Evolutionary conservation across 2,113 vertebrate species (phyloP).

Genomic region (Falcunculus frontatus): DNA sequence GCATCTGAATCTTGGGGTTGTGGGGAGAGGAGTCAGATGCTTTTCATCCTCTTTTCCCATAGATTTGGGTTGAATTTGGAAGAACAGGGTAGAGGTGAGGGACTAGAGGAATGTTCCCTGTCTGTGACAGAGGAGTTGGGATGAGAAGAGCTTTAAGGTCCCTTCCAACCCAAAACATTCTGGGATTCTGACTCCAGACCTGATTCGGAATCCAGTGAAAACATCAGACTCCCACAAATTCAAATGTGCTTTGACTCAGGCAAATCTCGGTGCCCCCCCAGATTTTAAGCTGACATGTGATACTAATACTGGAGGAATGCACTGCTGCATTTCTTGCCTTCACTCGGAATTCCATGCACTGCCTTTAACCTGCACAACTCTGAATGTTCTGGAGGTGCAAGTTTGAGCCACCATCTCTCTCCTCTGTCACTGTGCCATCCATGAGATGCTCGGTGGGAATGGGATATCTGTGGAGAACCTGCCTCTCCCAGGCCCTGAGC

Average conservation of each 20-base stretch:
- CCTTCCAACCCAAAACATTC: neutral
- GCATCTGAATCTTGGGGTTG: neutral
- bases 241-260: neutral
- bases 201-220: neutral
- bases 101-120: neutral
- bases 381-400: neutral
- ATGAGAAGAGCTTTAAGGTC: neutral
- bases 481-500: neutral
- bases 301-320: neutral
- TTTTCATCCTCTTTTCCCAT: neutral
- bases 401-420: neutral
- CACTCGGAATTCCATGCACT: neutral
- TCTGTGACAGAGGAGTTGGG: neutral
- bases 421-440: neutral
- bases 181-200: neutral
- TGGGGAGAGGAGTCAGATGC: neutral
- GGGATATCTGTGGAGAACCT: neutral
- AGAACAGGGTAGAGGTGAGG: neutral
- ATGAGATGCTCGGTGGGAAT: neutral
- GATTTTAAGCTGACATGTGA: neutral
- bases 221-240: neutral
- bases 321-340: neutral
- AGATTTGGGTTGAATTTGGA: neutral
- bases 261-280: neutral
- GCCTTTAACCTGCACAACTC: neutral